Percentiles rank a stretch among this genome's conserved stretches.
Conservation (phyloP, 2,888 invertebrate species). For the Dolichopus griseipennis region DNA sequence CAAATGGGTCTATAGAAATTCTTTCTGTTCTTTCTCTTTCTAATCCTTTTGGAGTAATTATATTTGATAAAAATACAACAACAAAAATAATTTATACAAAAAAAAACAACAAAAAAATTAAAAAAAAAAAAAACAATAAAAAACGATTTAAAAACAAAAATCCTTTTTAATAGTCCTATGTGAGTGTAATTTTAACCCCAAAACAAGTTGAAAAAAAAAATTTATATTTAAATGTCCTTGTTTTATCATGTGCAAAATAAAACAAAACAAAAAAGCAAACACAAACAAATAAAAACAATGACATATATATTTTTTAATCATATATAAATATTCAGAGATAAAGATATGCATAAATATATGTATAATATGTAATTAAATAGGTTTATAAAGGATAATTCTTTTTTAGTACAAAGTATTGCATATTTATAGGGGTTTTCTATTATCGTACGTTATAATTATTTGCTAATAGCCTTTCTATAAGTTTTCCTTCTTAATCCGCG, state of each 20-base stretch:
- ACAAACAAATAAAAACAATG: background rate
- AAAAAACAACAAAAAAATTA: background rate
- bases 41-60: constrained; percentile 1
- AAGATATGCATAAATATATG: background rate
- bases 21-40: too few species aligned
- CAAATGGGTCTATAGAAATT: background rate
- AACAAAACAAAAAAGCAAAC: background rate
- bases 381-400: too few species aligned
- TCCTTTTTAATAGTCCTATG: background rate
- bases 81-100: too few species aligned
- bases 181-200: background rate
- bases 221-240: background rate
- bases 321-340: too few species aligned
- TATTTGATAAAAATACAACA: background rate
- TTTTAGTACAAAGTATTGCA: too few species aligned
- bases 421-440: too few species aligned
- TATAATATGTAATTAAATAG: too few species aligned
- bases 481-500: too few species aligned
- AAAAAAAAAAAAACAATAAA: background rate
- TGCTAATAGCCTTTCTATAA: too few species aligned
- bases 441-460: too few species aligned
- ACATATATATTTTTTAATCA: background rate
- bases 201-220: background rate
- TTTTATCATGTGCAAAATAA: background rate
- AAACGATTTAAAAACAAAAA: background rate